These are phyloP conservation scores for Callithrix jacchus DNA, from an alignment of 2,113 vertebrate species.

Conservation along the genomic window DNA sequence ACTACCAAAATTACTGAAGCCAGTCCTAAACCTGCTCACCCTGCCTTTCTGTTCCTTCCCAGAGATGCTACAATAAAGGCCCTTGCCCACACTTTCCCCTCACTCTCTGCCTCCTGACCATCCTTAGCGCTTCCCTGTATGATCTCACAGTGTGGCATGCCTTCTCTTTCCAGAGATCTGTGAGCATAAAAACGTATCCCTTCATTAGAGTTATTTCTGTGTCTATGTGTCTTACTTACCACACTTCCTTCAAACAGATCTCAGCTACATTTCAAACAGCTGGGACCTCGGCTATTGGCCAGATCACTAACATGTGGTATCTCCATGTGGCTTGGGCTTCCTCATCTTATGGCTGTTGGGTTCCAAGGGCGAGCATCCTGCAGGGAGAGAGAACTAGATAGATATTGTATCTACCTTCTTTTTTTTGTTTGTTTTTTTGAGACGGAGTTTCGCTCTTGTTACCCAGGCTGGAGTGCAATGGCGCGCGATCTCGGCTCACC, in stretches of 20 bases:
- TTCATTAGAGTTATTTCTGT: not conserved
- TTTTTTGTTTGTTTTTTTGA: no score
- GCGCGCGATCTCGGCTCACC: no score
- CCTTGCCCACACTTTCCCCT: not conserved
- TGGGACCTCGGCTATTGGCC: not conserved
- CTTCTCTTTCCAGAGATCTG: not conserved
- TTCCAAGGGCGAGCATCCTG: not conserved
- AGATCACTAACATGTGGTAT: not conserved
- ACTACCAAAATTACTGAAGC: not conserved
- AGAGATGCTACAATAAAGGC: not conserved
- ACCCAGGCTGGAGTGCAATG: no score
- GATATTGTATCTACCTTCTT: accelerated
- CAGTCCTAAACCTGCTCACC: not conserved
- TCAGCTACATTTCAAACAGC: not conserved
- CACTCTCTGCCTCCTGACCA: not conserved
- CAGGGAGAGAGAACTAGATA: not conserved
- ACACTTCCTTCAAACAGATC: not conserved
- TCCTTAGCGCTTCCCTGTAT: not conserved
- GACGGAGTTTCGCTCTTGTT: no score
- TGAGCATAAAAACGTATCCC: not conserved
- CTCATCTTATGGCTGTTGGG: not conserved
- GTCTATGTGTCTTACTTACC: not conserved
- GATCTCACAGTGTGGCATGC: not conserved
- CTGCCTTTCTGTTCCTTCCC: not conserved
- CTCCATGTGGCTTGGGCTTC: not conserved